Percentiles rank a stretch among this genome's conserved stretches.
phyloP scores from a whole-genome alignment of 2,113 vertebrate genomes.

The Daphoenositta chrysoptera region DNA sequence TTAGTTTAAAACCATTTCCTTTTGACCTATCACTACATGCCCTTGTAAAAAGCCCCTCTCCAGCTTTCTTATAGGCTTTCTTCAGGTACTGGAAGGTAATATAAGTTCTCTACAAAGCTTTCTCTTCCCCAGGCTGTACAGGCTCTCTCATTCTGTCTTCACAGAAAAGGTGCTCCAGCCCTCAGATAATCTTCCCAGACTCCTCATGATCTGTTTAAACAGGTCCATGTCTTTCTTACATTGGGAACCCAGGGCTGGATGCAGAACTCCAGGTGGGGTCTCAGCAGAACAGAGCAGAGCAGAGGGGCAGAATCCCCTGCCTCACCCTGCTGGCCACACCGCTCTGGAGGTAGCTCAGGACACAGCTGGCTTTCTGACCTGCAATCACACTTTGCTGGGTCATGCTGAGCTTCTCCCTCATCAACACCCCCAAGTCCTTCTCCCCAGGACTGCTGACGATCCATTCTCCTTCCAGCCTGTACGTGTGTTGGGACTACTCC shows the following conservation, averaged over 20 bases:
- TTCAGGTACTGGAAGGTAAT: not conserved
- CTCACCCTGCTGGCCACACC: accelerated
- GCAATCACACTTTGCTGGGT: not conserved
- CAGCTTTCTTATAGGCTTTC: not conserved
- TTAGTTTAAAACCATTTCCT: not conserved
- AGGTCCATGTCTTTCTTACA: not conserved
- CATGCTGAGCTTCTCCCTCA: not conserved
- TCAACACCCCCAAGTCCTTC: not conserved
- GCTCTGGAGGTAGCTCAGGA: not conserved
- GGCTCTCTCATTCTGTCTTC: not conserved
- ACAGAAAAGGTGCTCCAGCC: not conserved
- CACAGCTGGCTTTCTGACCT: not conserved
- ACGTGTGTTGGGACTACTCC: not conserved
- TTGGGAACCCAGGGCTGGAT: too few relatives aligned
- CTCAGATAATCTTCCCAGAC: not conserved
- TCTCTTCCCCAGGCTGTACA: not conserved
- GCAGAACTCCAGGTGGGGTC: not conserved
- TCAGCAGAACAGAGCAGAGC: not conserved
- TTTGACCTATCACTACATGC: not conserved
- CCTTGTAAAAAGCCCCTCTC: not conserved
- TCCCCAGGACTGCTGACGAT: not conserved
- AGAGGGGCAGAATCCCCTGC: not conserved
- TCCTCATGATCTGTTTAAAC: not conserved
- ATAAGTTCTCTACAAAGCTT: not conserved
- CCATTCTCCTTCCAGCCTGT: not conserved